phyloP scores from a whole-genome alignment of 2,113 vertebrate species.

The Oxygymnocypris stewartii region DNA sequence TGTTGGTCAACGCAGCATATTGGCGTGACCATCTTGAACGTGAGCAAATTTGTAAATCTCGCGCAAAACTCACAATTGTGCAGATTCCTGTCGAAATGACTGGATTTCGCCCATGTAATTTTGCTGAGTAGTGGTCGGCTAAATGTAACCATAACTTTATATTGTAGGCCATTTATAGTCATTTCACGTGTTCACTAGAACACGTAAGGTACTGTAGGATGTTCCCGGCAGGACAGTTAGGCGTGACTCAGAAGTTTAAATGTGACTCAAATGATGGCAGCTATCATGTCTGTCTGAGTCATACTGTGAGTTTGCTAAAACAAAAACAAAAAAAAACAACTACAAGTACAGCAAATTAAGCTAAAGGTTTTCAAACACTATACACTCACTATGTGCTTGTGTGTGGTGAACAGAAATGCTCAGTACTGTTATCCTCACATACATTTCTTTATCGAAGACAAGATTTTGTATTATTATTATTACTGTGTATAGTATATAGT shows the following conservation, averaged over 20 bases:
- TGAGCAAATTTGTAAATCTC: neutral
- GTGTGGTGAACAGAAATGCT: neutral
- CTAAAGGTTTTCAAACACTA: slow-evolving; percentile 24
- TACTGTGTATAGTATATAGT: slow-evolving; percentile 54
- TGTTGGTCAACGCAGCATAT: neutral
- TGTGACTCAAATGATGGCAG: neutral
- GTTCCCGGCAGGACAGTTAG: neutral
- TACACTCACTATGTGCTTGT: slow-evolving; percentile 37
- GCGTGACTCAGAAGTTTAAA: neutral
- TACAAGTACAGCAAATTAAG: slow-evolving; percentile 9
- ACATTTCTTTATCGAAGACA: neutral
- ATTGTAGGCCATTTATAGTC: slow-evolving; percentile 5
- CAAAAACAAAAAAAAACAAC: neutral
- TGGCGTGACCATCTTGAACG: neutral
- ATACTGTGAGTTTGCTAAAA: neutral
- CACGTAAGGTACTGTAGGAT: neutral
- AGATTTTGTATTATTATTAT: slow-evolving; percentile 56
- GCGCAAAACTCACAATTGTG: neutral
- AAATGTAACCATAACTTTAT: neutral
- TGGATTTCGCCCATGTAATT: neutral
- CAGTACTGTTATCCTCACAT: neutral
- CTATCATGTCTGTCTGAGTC: neutral
- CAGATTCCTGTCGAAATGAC: neutral
- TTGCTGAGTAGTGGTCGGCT: neutral
- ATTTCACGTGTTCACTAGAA: slow-evolving; percentile 14